A percentile compares a stretch with the other conserved stretches of the same genome.
Evolutionary conservation across 2,113 vertebrate species (phyloP).

Genomic region (Camelus dromedarius): DNA sequence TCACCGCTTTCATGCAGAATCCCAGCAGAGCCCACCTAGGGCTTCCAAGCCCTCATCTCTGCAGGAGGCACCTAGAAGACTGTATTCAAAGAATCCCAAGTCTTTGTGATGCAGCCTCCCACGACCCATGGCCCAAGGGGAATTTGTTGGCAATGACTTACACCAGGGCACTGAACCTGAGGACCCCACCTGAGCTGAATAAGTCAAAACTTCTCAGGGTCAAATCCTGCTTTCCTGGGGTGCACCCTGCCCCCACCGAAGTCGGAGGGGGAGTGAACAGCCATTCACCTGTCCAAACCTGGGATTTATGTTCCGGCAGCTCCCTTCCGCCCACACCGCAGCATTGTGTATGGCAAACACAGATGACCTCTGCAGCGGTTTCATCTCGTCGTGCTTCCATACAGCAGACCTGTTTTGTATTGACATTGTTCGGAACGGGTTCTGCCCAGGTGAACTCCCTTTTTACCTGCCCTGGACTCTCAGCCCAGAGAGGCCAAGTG

Average conservation of each 20-base stretch:
- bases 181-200: background rate
- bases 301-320: slow-evolving; percentile 65
- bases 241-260: background rate
- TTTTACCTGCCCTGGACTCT: background rate
- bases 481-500: background rate
- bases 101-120: background rate
- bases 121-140: background rate
- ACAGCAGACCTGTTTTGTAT: slow-evolving; percentile 55
- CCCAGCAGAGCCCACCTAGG: background rate
- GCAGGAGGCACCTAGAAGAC: background rate
- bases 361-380: slow-evolving; percentile 73
- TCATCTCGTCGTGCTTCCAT: slow-evolving; percentile 63
- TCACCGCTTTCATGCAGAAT: background rate
- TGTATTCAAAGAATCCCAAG: background rate
- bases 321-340: slow-evolving; percentile 20
- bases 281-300: background rate
- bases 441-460: slow-evolving; percentile 60
- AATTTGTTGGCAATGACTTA: background rate
- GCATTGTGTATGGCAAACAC: slow-evolving; percentile 60
- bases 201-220: background rate
- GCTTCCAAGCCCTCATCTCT: background rate
- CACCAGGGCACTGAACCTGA: background rate
- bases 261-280: slow-evolving; percentile 28
- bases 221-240: slow-evolving; percentile 22
- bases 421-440: background rate